phyloP scores from a whole-genome alignment of 2,113 vertebrate species.

The Chaetodon trifascialis region DNA sequence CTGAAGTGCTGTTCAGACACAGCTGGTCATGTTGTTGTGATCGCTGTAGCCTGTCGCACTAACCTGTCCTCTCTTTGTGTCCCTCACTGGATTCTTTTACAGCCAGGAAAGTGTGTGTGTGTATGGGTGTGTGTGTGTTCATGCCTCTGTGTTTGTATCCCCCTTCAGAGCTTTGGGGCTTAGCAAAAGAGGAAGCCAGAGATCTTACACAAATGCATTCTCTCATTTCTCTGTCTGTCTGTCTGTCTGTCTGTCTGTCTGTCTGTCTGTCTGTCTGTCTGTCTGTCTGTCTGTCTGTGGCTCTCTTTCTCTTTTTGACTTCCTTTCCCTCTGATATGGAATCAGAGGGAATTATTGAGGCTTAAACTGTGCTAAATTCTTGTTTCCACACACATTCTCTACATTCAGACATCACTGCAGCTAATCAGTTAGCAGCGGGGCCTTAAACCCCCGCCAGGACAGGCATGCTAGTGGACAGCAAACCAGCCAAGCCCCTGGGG shows the following conservation, averaged over 20 bases:
- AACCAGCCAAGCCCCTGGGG: constrained; percentile 54
- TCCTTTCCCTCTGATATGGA: constrained; percentile 59
- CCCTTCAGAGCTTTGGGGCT: constrained; percentile 38
- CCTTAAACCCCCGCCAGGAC: constrained; percentile 49
- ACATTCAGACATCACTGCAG: constrained; percentile 48
- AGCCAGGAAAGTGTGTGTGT: constrained; percentile 31
- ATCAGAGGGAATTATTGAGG: constrained; percentile 54
- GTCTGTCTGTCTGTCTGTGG: constrained; percentile 1
- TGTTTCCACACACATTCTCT: constrained; percentile 32
- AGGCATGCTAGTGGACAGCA: constrained; percentile 61
- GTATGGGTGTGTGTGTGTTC: constrained; percentile 17
- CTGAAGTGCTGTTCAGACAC: constrained; percentile 64
- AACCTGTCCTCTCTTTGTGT: constrained; percentile 58
- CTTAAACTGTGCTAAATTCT: constrained; percentile 57
- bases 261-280: constrained; percentile 23
- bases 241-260: constrained; percentile 8
- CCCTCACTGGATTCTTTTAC: constrained; percentile 46
- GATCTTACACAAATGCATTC: constrained; percentile 56
- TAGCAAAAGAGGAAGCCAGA: constrained; percentile 47
- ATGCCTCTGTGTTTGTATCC: constrained; percentile 25
- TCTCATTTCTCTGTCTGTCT: constrained; percentile 41
- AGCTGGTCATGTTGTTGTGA: constrained; percentile 48
- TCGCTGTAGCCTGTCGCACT: constrained; percentile 39
- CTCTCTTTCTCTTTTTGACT: constrained; percentile 51
- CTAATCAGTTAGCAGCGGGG: constrained; percentile 66